Conservation (phyloP, 2,113 vertebrate species). For the Panthera uncia region DNA sequence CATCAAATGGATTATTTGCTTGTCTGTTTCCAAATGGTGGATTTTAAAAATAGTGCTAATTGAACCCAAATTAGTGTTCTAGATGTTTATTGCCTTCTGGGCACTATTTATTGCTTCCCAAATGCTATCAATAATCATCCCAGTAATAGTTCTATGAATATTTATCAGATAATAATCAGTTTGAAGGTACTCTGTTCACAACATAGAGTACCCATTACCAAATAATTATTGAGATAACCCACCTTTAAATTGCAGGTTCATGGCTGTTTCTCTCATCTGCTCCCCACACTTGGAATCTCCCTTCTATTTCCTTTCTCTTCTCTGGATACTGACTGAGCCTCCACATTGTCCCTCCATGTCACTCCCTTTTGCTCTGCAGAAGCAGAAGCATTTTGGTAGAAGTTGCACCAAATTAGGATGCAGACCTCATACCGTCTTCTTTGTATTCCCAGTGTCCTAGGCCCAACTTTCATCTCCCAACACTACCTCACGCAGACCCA, state of each 20-base stretch:
- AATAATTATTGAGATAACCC: background rate
- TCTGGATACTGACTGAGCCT: background rate
- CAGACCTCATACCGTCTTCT: background rate
- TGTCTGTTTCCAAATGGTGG: constrained; percentile 18
- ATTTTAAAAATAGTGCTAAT: background rate
- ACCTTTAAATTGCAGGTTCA: background rate
- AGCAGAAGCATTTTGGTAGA: background rate
- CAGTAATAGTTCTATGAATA: background rate
- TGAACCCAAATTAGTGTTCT: constrained; percentile 5
- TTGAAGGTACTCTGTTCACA: background rate
- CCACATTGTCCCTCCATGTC: background rate
- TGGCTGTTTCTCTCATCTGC: background rate
- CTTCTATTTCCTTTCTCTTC: background rate
- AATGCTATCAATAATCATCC: background rate
- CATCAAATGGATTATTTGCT: background rate
- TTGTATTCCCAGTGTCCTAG: background rate
- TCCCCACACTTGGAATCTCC: background rate
- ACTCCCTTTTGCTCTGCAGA: background rate
- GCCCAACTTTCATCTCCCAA: background rate
- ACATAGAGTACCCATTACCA: background rate
- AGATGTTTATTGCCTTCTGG: background rate
- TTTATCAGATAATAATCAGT: background rate
- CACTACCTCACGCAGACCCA: background rate
- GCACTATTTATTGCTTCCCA: background rate
- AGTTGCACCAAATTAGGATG: background rate